Evolutionary conservation across 1,140 invertebrate species (phyloP), one percentile per base, ranked within the genome.

Genomic region (Psix sp.): DNA sequence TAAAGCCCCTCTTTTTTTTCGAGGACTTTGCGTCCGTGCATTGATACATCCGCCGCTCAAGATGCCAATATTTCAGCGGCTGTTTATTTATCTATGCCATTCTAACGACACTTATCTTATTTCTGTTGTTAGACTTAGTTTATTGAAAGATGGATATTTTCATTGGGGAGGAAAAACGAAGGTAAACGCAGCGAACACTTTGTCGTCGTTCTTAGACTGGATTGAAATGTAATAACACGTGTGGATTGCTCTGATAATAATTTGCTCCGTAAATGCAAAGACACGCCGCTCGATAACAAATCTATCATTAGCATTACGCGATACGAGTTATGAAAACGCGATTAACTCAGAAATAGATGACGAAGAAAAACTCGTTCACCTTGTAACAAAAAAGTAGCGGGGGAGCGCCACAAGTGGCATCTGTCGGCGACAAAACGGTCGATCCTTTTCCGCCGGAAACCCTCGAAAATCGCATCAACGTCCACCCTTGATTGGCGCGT

Each of bases 361-460:
- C 51, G 29, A 63, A 63, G 59, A 63, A 63, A 63, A 63, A 63
- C 59, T 45, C n/a, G 59, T 63, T 63, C 46, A 52, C 59, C 59
- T 63, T 63, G 59, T 36, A 33, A 51, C 14, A 24, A 62, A 49
- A 62, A 51, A 60, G n/a, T n/a, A n/a, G n/a, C n/a, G n/a, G n/a
- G n/a, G n/a, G n/a, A n/a, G n/a, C 21, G 18, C n/a, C 11, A 15
- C 20, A 18, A 60, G 13, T 24, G 40, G 33, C 56, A 39, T 40
- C 43, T 40, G 40, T 33, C 26, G 43, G 15, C 1, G 11, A 14
- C 6, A 14, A 21, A 57, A 45, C n/a, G 5, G n/a, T 35, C 2
- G 2, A 35, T 36, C 51, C 38, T 42, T 54, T 54, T 51, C 36
- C 35, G 18, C 2, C 7, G 21, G 7, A 24, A 24, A 24, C 21